Evolutionary conservation across 2,113 vertebrate species (phyloP).

Genomic region (Pseudolaguvia tuberculata): DNA sequence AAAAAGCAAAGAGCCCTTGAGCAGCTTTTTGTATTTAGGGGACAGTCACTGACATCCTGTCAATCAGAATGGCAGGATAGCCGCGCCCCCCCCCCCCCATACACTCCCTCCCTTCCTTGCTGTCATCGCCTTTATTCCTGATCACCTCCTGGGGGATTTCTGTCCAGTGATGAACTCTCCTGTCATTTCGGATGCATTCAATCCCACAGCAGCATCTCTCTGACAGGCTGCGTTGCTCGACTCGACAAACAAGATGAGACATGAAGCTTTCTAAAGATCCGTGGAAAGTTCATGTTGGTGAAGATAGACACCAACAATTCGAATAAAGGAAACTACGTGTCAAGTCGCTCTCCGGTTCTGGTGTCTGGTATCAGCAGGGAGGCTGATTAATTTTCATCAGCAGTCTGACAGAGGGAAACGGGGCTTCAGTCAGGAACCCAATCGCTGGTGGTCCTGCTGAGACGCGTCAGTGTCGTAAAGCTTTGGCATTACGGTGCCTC

Average conservation of each 20-base stretch:
- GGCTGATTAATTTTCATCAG: slow-evolving; percentile 16
- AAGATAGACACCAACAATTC: slow-evolving; percentile 12
- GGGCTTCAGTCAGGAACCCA: slow-evolving; percentile 8
- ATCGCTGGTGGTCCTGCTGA: slow-evolving; percentile 1
- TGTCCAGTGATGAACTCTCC: slow-evolving; percentile 48
- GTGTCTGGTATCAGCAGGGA: slow-evolving; percentile 17
- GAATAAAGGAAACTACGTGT: slow-evolving; percentile 17
- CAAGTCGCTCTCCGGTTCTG: background rate
- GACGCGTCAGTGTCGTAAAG: slow-evolving; percentile 4
- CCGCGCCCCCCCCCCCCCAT: too few relatives aligned
- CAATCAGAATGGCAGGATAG: background rate
- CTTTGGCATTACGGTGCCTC: background rate
- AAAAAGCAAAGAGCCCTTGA: background rate
- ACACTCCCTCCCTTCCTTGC: slow-evolving; percentile 9
- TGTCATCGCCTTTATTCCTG: slow-evolving; percentile 17
- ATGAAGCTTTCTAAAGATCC: background rate
- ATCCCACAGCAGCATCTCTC: slow-evolving; percentile 39
- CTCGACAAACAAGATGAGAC: slow-evolving; percentile 37
- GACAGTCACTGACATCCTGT: background rate
- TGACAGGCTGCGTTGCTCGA: slow-evolving; percentile 44
- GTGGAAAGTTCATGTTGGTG: background rate
- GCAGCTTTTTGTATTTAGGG: background rate
- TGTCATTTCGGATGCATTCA: slow-evolving; percentile 58
- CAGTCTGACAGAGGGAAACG: slow-evolving; percentile 42
- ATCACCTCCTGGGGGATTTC: slow-evolving; percentile 63